phyloP scores from a whole-genome alignment of 2,888 invertebrate genomes.

The Sphinx pinastri region DNA sequence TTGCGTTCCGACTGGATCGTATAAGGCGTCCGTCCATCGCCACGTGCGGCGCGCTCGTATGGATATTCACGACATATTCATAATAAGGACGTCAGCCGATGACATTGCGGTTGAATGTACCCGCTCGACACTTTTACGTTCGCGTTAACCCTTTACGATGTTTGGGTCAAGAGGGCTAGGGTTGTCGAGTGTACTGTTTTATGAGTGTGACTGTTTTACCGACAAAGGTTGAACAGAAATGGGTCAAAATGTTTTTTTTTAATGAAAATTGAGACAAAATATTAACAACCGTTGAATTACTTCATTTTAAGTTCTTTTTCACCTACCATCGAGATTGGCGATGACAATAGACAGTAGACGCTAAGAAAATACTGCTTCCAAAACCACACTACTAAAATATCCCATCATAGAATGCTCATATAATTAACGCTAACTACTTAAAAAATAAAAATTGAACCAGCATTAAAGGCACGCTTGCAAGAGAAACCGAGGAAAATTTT shows the following conservation, averaged over 20 bases:
- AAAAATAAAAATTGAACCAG: not conserved
- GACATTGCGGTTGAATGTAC: constrained; percentile 19
- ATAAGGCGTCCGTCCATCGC: constrained; percentile 78
- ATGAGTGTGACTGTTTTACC: no score
- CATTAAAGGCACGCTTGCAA: not conserved
- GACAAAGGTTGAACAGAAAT: not conserved
- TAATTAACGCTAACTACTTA: not conserved
- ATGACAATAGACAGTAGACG: no score
- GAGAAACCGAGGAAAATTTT: constrained; percentile 17
- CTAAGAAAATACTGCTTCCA: not conserved
- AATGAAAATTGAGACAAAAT: no score
- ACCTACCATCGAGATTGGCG: no score
- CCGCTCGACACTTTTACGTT: constrained; percentile 17
- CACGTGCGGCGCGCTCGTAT: constrained; percentile 66
- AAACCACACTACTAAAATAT: not conserved
- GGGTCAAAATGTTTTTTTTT: no score
- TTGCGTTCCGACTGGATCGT: constrained; percentile 79
- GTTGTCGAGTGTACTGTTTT: not conserved
- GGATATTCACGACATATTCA: constrained; percentile 62
- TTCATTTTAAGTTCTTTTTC: no score
- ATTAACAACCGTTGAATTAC: no score
- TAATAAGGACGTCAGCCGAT: constrained; percentile 58
- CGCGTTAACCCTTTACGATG: constrained; percentile 8
- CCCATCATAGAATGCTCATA: not conserved
- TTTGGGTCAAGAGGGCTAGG: constrained; percentile 8